Percentiles rank a stretch among this genome's conserved stretches.
Conservation (phyloP, 2,888 invertebrate genomes). For the Napeogenes inachia region DNA sequence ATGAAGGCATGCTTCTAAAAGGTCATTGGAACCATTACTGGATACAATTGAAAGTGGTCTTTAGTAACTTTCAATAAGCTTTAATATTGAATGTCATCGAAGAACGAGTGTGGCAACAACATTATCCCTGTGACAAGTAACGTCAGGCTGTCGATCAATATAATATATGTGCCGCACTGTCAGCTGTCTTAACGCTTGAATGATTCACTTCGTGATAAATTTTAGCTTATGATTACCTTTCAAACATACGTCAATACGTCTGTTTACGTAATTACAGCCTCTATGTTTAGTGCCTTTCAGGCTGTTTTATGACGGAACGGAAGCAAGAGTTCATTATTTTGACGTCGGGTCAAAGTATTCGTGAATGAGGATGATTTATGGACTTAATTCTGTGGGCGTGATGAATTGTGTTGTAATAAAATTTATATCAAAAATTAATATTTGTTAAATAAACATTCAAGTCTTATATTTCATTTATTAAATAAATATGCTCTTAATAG, state of each 20-base stretch:
- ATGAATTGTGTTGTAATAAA: slow-evolving; percentile 57
- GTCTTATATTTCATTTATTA: too few species aligned
- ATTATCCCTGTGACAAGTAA: slow-evolving; percentile 75
- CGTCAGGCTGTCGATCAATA: slow-evolving; percentile 76
- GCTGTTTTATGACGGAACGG: slow-evolving; percentile 57
- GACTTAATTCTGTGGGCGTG: slow-evolving; percentile 51
- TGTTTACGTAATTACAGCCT: slow-evolving; percentile 72
- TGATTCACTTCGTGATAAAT: slow-evolving; percentile 77
- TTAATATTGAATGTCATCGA: slow-evolving; percentile 30
- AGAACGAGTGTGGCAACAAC: slow-evolving; percentile 63
- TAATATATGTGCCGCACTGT: slow-evolving; percentile 76
- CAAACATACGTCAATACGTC: slow-evolving; percentile 73
- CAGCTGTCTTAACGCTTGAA: slow-evolving; percentile 75
- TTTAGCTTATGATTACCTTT: slow-evolving; percentile 77
- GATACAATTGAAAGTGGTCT: slow-evolving; percentile 32
- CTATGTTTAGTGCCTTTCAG: slow-evolving; percentile 62
- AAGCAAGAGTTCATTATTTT: slow-evolving; percentile 56
- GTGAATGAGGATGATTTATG: slow-evolving; percentile 66
- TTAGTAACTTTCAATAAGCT: slow-evolving; percentile 30
- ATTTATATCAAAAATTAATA: slow-evolving; percentile 18
- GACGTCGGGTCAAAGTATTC: slow-evolving; percentile 53
- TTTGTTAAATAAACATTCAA: slow-evolving; percentile 12
- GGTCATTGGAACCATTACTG: slow-evolving; percentile 37
- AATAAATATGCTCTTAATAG: too few species aligned
- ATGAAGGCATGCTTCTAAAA: slow-evolving; percentile 47